These are phyloP conservation scores for Hanleya hanleyi DNA, from an alignment of 2,888 invertebrate genomes.

Conservation along the genomic window DNA sequence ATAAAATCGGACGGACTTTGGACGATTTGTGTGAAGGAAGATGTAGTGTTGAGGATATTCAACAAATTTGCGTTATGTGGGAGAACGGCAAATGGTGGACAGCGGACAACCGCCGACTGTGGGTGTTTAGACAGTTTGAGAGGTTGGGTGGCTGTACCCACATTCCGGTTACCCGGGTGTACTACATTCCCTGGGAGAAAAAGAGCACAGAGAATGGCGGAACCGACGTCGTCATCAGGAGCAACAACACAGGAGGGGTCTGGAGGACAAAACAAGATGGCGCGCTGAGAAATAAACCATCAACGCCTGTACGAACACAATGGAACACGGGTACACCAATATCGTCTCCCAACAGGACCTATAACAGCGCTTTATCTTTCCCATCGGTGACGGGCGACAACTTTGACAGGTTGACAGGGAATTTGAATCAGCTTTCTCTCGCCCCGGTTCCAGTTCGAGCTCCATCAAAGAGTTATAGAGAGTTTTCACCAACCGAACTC, in stretches of 20 bases:
- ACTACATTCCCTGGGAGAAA: neutral
- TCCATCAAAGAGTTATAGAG: neutral
- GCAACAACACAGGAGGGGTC: neutral
- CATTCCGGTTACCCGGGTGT: neutral
- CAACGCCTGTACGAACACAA: neutral
- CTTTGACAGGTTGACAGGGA: no score
- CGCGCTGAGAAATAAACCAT: no score
- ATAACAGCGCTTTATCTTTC: no score
- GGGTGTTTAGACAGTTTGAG: slow-evolving; percentile 9
- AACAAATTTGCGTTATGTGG: neutral
- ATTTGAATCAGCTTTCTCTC: no score
- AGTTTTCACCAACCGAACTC: neutral
- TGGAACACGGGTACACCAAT: no score
- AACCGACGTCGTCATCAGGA: neutral
- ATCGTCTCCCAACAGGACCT: no score
- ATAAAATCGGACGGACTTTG: neutral
- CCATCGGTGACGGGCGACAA: no score
- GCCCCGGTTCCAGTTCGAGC: neutral
- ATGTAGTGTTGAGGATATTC: neutral
- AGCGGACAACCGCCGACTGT: slow-evolving; percentile 12
- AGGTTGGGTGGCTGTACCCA: neutral
- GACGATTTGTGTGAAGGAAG: neutral
- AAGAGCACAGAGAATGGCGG: neutral
- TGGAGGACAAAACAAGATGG: neutral
- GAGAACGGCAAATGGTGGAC: slow-evolving; percentile 13